phyloP scores from a whole-genome alignment of 2,888 invertebrate species.

The Caenorhabditis sp. region DNA sequence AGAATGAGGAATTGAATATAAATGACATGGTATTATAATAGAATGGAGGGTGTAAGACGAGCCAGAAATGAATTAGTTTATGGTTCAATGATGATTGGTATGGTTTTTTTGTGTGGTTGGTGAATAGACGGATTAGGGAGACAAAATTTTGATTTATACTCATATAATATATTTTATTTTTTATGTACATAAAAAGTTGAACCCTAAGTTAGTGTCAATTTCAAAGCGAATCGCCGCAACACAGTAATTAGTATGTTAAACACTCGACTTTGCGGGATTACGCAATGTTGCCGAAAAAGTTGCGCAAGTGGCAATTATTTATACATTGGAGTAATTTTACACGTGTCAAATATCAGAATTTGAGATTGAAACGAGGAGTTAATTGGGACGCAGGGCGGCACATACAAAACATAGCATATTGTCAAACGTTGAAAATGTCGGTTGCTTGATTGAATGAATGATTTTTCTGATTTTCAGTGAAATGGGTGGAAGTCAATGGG shows the following conservation, averaged over 20 bases:
- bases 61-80: not conserved
- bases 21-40: not conserved
- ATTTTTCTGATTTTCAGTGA: too few species aligned
- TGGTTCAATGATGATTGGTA: not conserved
- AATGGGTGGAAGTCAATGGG: too few species aligned
- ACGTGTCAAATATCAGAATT: not conserved
- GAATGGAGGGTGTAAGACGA: not conserved
- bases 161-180: too few species aligned
- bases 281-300: not conserved
- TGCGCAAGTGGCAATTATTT: not conserved
- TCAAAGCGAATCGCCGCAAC: not conserved
- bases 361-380: not conserved
- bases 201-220: too few species aligned
- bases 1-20: not conserved
- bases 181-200: too few species aligned
- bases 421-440: too few species aligned
- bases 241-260: not conserved
- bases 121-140: not conserved
- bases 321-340: not conserved
- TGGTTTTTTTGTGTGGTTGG: too few species aligned
- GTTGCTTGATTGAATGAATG: too few species aligned
- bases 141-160: too few species aligned
- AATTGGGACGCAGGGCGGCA: too few species aligned
- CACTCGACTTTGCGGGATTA: not conserved
- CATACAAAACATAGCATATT: too few species aligned